phyloP scores from a whole-genome alignment of 2,797 vertebrate species.

The Tragelaphus eurycerus region DNA sequence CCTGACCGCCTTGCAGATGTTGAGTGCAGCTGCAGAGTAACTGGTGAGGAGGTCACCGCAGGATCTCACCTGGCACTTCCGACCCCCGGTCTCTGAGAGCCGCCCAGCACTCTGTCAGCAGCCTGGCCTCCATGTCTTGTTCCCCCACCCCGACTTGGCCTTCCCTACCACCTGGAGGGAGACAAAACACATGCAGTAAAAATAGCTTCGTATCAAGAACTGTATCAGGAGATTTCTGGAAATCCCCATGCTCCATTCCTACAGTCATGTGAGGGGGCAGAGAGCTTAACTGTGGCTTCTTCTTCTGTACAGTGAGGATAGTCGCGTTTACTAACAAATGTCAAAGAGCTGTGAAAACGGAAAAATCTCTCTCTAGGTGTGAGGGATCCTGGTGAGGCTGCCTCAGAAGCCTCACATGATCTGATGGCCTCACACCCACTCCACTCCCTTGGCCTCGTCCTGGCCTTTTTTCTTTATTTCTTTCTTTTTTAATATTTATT shows the following conservation, averaged over 20 bases:
- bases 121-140: neutral
- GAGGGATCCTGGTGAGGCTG: neutral
- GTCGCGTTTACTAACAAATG: neutral
- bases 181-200: neutral
- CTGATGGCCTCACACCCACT: rapidly evolving
- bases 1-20: neutral
- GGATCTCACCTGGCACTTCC: constrained; percentile 50
- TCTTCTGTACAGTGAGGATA: neutral
- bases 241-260: neutral
- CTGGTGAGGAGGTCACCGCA: constrained; percentile 58
- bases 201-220: neutral
- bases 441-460: neutral
- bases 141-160: neutral
- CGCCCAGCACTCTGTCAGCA: neutral
- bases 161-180: neutral
- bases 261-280: neutral
- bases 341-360: neutral
- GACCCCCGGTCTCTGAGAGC: neutral
- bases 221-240: neutral
- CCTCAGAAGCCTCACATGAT: neutral
- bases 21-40: neutral
- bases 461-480: neutral
- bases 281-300: neutral
- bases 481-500: neutral
- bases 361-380: neutral